Evolutionary conservation across 2,888 invertebrate genomes (phyloP), one percentile per base, ranked within the genome.

Genomic region (Pterostichus madidus): DNA sequence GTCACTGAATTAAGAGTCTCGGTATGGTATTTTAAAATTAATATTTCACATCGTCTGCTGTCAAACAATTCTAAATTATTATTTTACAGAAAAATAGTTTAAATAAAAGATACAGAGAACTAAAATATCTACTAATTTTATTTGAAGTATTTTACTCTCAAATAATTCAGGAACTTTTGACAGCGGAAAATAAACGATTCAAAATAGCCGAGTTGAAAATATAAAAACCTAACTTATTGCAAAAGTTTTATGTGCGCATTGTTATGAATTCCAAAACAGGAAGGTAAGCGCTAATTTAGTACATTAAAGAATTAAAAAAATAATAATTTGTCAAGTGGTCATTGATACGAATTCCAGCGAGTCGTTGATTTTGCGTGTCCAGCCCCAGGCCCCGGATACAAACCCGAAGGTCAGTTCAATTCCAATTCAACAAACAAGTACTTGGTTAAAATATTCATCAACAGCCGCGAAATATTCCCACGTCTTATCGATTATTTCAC

Each of bases 361-460:
- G 39, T 39, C 39, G 35, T 68, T 44, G 39, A 68, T 75, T 75
- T 13, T 13, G 35, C 46, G 1, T 49, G 32, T 76, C 24, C 10
- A 39, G 76, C 56, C 53, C 4, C 15, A 76, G 76, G 76, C 32
- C 35, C 56, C 76, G 76, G 76, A 76, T 71, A 71, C 44, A 10
- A 71, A 8, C 24, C 13, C 17, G 76, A 76, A 75, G 76, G 76
- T 76, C 76, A 76, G 5, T 46, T 39, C 39, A 6, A 24, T 39
- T 35, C 68, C 44, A 73, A 73, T 17, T 24, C 44, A 53, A 31
- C 44, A 52, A 44, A 44, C 17, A 17, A 31, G 31, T 56, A 53
- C 13, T 8, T 31, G 35, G 8, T 75, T 35, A 8, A 35, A 76
- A 76, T 76, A 76, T 76, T 76, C 53, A 53, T 52, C 75, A 35